Evolutionary conservation across 2,888 invertebrate species (phyloP), one percentile per base, ranked within the genome.

Genomic region (Brachyptera risi): DNA sequence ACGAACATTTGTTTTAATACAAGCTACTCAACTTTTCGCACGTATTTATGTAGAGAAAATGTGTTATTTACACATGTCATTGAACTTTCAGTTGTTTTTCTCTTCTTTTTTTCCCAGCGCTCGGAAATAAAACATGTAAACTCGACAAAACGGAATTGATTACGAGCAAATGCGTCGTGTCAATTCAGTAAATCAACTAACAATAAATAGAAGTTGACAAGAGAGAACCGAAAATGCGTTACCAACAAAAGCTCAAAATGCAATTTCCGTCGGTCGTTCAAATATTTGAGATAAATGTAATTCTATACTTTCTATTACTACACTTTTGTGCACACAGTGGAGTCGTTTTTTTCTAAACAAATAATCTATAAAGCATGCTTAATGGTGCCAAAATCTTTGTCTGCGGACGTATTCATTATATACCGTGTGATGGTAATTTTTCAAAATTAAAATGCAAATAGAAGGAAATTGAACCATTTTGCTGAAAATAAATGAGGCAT

Each of bases 121-220:
- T 17, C n/a, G n/a, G n/a, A n/a, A 9, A 17, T 9, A 17, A 17
- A 42, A 42, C 42, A 42, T 42, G 42, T 42, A 42, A 42, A 42
- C 42, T 3, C 42, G 15, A 21, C 42, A 42, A 17, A 2, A 42
- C 42, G 42, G 42, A 42, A 42, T 42, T 42, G 42, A 15, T 42
- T 42, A 42, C 42, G 42, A 15, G 21, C 42, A 42, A 42, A 42
- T 42, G 42, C 42, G 42, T 42, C 19, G 21, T 42, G 42, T 42
- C 7, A 42, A 42, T 42, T 42, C 42, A 42, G 42, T 42, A 42
- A 42, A 42, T 42, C 42, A 42, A 42, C 42, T 42, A 15, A 4
- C 42, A 42, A 42, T 42, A 17, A 21, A 42, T 42, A 21, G 42
- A 19, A 1, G 17, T 42, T 42, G 42, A 42, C 42, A 42, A 3